phyloP scores from a whole-genome alignment of 1,140 invertebrate species.

The Eumaeus atala region DNA sequence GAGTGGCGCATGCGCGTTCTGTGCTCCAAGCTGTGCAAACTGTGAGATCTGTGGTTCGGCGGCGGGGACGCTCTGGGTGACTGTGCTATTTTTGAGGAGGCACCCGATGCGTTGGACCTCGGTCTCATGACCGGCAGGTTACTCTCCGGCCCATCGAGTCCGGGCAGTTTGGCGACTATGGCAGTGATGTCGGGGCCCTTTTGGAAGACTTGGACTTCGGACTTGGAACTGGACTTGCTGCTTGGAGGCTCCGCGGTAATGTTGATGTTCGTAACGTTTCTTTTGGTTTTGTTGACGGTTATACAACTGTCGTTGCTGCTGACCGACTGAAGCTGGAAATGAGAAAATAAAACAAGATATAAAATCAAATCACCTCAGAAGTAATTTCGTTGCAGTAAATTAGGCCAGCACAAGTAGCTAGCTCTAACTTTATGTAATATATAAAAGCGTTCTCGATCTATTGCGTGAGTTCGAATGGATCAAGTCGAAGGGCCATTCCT shows the following conservation, averaged over 20 bases:
- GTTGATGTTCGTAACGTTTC: conserved; percentile 77
- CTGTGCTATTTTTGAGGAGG: conserved; percentile 62
- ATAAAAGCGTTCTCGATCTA: too few species aligned
- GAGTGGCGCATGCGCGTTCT: conserved; percentile 63
- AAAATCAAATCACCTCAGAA: too few species aligned
- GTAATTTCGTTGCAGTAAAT: too few species aligned
- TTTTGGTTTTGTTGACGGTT: conserved; percentile 71
- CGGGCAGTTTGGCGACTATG: conserved; percentile 75
- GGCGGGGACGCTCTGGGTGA: conserved; percentile 51
- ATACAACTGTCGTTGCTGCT: conserved; percentile 61
- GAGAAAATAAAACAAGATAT: conserved; percentile 17
- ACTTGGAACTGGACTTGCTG: conserved; percentile 45
- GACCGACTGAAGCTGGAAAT: conserved; percentile 52
- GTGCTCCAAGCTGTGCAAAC: conserved; percentile 69
- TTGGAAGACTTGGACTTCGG: conserved; percentile 78
- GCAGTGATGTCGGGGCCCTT: conserved; percentile 72
- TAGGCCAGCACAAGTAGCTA: too few species aligned
- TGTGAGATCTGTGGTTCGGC: conserved; percentile 50
- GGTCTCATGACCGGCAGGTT: conserved; percentile 70
- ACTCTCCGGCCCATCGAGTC: conserved; percentile 70
- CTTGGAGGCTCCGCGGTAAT: conserved; percentile 65
- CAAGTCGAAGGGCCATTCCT: too few species aligned
- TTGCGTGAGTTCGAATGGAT: too few species aligned
- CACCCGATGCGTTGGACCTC: conserved; percentile 74
- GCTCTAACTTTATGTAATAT: too few species aligned